phyloP scores from a whole-genome alignment of 23 tunicate species.

The Phallusia fumigata region DNA sequence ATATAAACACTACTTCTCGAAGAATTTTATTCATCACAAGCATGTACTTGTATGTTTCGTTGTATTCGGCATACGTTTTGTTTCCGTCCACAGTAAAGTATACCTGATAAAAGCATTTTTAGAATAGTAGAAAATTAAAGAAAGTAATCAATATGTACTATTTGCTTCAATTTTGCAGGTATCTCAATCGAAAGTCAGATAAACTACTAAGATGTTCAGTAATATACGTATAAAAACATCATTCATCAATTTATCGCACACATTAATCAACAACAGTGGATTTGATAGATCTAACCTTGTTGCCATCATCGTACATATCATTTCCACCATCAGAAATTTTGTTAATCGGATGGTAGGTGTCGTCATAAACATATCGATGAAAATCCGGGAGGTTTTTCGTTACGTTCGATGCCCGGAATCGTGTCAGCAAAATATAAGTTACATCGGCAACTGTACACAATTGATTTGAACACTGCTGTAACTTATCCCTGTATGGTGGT shows the following conservation, averaged over 20 bases:
- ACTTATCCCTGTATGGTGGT: no score
- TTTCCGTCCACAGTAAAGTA: background rate
- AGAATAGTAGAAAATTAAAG: no score
- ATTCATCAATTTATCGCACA: background rate
- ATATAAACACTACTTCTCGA: no score
- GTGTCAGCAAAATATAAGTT: background rate
- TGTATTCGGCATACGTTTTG: background rate
- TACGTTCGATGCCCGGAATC: background rate
- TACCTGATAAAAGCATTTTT: background rate
- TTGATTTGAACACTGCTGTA: no score
- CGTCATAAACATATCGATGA: background rate
- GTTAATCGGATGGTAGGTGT: background rate
- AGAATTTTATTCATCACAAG: background rate
- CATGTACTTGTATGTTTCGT: background rate
- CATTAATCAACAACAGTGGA: no score
- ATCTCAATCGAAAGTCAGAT: no score
- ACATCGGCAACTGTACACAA: constrained; percentile 3
- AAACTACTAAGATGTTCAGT: no score
- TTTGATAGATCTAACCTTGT: background rate
- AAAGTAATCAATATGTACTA: no score
- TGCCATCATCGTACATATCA: background rate
- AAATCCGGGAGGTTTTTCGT: background rate
- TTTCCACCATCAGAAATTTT: background rate
- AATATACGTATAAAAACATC: no score
- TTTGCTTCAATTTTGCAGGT: no score